Conservation (phyloP, 2,888 invertebrate species). For the Drosophila bunnanda region DNA sequence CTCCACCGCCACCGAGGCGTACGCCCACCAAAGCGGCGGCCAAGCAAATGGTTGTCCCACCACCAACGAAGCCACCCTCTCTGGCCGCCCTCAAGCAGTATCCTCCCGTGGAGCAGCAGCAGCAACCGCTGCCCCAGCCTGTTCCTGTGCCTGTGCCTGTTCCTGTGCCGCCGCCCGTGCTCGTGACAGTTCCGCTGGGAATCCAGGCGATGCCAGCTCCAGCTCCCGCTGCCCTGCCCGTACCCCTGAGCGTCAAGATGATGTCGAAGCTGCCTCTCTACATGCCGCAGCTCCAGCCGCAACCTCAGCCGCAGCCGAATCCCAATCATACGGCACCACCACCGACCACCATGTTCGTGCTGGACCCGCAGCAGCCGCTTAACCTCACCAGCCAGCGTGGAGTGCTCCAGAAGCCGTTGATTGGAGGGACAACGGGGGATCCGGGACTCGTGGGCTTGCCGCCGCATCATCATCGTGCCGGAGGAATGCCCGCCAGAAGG, state of each 20-base stretch:
- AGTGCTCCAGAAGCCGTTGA: slow-evolving; percentile 24
- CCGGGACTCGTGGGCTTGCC: slow-evolving; percentile 21
- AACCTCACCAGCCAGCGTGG: slow-evolving; percentile 69
- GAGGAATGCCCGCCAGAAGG: slow-evolving; percentile 71
- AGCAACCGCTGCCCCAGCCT: neutral
- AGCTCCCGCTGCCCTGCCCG: slow-evolving; percentile 5
- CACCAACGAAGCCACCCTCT: slow-evolving; percentile 17
- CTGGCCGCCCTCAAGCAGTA: slow-evolving; percentile 43
- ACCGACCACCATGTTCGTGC: slow-evolving; percentile 34
- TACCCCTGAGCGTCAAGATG: slow-evolving; percentile 32
- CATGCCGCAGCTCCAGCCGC: slow-evolving; percentile 46
- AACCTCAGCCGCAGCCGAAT: neutral
- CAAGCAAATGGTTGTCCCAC: slow-evolving; percentile 57
- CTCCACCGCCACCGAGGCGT: slow-evolving; percentile 20
- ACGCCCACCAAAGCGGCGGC: slow-evolving; percentile 69
- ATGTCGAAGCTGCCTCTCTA: slow-evolving; percentile 68
- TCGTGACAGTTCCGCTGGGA: slow-evolving; percentile 7
- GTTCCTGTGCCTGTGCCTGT: slow-evolving; percentile 1
- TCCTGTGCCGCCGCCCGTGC: neutral
- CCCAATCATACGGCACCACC: neutral
- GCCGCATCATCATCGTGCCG: slow-evolving; percentile 29
- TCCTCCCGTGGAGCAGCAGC: slow-evolving; percentile 14
- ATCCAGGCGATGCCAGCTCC: slow-evolving; percentile 17
- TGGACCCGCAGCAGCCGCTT: slow-evolving; percentile 65
- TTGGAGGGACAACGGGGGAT: slow-evolving; percentile 29